These are phyloP conservation scores for Antrozous pallidus DNA, from an alignment of 2,797 vertebrate species.

Conservation along the genomic window DNA sequence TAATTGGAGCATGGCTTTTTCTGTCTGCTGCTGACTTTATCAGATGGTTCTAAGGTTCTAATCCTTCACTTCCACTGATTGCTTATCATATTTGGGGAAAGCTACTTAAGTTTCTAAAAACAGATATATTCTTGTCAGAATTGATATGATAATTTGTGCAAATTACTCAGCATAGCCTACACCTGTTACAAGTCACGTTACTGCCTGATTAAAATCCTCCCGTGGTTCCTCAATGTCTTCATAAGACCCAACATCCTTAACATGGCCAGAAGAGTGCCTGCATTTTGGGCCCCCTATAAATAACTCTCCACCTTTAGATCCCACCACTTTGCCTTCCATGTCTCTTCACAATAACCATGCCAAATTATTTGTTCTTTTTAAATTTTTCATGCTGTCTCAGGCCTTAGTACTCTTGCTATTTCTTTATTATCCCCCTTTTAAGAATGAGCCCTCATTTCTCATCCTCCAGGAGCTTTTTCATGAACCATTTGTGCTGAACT, in stretches of 20 bases:
- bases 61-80: neutral
- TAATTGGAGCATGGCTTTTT: neutral
- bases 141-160: neutral
- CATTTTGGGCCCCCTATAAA: too few relatives aligned
- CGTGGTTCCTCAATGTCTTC: accelerated
- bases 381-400: neutral
- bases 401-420: neutral
- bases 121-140: neutral
- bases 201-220: neutral
- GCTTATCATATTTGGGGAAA: neutral
- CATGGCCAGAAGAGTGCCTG: neutral
- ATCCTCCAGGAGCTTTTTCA: neutral
- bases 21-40: neutral
- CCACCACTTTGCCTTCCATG: neutral
- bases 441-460: neutral
- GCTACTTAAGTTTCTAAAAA: neutral
- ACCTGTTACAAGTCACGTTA: neutral
- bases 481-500: neutral
- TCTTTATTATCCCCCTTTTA: neutral
- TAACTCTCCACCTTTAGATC: neutral
- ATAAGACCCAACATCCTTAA: neutral
- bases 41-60: neutral
- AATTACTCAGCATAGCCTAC: neutral
- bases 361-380: neutral
- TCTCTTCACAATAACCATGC: neutral